These are phyloP conservation scores for Dyspetes luteomarginatus DNA, from an alignment of 2,888 invertebrate genomes.

Conservation along the genomic window DNA sequence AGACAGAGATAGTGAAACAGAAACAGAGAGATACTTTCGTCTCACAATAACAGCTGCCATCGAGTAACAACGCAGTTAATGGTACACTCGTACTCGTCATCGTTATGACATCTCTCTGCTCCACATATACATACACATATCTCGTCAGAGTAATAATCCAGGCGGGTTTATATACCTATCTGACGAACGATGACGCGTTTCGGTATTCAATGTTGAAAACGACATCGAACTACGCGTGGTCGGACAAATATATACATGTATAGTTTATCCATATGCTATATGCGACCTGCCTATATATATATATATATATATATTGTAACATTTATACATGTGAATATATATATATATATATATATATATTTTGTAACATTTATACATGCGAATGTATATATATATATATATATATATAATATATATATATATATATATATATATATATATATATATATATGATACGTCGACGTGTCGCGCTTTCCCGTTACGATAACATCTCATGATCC, in stretches of 20 bases:
- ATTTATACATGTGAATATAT: no score
- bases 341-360: no score
- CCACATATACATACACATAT: neutral
- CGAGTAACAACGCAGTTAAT: neutral
- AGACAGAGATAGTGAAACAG: no score
- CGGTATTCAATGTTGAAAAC: conserved; percentile 26
- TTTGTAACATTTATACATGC: no score
- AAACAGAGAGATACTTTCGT: neutral
- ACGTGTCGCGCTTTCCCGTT: conserved; percentile 26
- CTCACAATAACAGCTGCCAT: neutral
- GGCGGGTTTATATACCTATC: neutral
- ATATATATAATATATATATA: no score
- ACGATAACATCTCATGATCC: conserved; percentile 62
- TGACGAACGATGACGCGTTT: conserved; percentile 9
- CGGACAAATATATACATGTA: neutral
- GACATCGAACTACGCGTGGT: conserved; percentile 27
- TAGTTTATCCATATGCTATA: neutral
- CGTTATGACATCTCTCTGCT: neutral
- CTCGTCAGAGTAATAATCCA: neutral
- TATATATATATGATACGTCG: no score
- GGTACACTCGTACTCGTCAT: neutral
- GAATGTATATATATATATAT: no score
- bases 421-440: no score
- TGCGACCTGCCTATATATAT: no score
- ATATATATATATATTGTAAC: no score